A percentile compares a stretch with the other conserved stretches of the same genome.
These are phyloP conservation scores for Disparrhopalites patrizii DNA, from an alignment of 2,888 invertebrate species.

Conservation along the genomic window DNA sequence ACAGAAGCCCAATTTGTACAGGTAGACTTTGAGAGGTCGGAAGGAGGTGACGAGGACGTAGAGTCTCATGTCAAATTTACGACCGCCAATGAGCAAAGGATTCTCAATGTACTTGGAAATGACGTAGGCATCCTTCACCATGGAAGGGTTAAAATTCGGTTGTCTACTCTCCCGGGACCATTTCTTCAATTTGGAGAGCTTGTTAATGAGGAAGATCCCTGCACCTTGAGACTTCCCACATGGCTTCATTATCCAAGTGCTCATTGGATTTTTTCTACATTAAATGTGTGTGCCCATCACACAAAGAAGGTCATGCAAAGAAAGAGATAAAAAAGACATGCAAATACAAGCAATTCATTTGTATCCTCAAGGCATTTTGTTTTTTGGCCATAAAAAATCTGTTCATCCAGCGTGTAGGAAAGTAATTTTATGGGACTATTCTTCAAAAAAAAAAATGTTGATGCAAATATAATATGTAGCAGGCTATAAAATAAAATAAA, in stretches of 20 bases:
- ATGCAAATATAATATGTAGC: too few relatives aligned
- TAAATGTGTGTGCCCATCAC: too few relatives aligned
- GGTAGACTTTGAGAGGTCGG: slow-evolving; percentile 86
- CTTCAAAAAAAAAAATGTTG: too few relatives aligned
- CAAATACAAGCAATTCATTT: neutral
- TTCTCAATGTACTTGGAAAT: slow-evolving; percentile 87
- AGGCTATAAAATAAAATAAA: too few relatives aligned
- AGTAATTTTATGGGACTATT: too few relatives aligned
- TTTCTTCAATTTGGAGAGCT: slow-evolving; percentile 85
- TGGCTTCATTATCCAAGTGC: slow-evolving; percentile 93
- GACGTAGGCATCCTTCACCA: slow-evolving; percentile 86
- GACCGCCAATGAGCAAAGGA: slow-evolving; percentile 83
- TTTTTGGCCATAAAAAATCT: too few relatives aligned
- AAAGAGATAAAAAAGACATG: neutral
- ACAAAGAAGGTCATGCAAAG: neutral
- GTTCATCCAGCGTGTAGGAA: too few relatives aligned
- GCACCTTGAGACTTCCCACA: slow-evolving; percentile 90
- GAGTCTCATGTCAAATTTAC: slow-evolving; percentile 93
- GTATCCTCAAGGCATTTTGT: neutral
- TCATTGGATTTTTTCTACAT: slow-evolving; percentile 72
- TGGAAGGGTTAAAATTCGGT: slow-evolving; percentile 71
- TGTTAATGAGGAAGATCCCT: slow-evolving; percentile 95
- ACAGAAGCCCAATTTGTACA: slow-evolving; percentile 89
- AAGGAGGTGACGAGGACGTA: slow-evolving; percentile 96
- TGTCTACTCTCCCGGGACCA: slow-evolving; percentile 84